Conservation (phyloP, 2,797 vertebrate species). For the Anas flavirostris region DNA sequence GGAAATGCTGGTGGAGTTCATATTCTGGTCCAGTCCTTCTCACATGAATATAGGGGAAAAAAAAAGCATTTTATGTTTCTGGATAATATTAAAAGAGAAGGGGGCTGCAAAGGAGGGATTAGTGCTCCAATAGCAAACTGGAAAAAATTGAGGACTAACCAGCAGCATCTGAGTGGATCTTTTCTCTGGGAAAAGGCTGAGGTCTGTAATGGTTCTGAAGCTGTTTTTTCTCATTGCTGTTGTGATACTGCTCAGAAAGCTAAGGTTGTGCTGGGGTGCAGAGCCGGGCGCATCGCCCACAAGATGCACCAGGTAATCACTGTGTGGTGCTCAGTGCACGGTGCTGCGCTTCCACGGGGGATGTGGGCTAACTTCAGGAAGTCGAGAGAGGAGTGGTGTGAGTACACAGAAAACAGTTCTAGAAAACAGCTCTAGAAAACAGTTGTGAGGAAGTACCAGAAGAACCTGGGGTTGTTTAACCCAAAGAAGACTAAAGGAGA, state of each 20-base stretch:
- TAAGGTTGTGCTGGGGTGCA: not conserved
- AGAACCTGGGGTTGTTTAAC: not conserved
- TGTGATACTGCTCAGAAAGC: not conserved
- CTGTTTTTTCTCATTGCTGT: accelerated
- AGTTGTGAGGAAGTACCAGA: not conserved
- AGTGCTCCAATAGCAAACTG: not conserved
- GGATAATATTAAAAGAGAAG: not conserved
- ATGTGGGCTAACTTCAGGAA: not conserved
- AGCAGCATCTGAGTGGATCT: not conserved
- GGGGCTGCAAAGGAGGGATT: not conserved
- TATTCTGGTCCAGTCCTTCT: not conserved
- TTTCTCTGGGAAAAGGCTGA: conserved; percentile 7
- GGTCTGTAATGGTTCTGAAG: not conserved
- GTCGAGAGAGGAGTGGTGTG: not conserved
- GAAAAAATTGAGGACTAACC: conserved; percentile 17
- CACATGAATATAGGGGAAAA: not conserved
- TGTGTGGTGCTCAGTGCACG: not conserved
- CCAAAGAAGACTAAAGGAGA: not conserved
- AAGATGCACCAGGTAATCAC: not conserved
- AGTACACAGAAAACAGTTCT: not conserved
- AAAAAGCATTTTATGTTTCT: not conserved
- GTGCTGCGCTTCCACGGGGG: not conserved
- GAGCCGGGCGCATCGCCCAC: not conserved
- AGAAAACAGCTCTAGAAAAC: not conserved
- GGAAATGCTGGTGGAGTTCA: not conserved